Evolutionary conservation across 2,888 invertebrate species (phyloP).

Genomic region (Eulithis prunata): DNA sequence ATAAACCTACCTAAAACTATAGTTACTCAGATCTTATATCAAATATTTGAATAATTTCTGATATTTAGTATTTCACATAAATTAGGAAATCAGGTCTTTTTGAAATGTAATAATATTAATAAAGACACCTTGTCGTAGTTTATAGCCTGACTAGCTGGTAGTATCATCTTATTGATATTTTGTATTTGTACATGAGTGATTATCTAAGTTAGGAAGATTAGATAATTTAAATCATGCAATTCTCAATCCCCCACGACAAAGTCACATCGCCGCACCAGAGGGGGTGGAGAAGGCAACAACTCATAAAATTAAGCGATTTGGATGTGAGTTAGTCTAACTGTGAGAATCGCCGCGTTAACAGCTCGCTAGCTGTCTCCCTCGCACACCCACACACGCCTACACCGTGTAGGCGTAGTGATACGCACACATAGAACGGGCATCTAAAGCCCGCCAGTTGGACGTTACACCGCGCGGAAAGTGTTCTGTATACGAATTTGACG

Average conservation of each 20-base stretch:
- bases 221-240: not conserved
- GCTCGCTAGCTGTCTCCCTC: conserved; percentile 68
- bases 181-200: too few species aligned
- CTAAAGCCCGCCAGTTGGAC: conserved; percentile 50
- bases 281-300: conserved; percentile 85
- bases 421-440: conserved; percentile 30
- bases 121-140: too few species aligned
- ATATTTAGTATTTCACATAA: too few species aligned
- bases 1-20: conserved; percentile 10
- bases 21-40: not conserved
- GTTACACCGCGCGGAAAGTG: conserved; percentile 52
- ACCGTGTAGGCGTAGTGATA: conserved; percentile 40
- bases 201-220: too few species aligned
- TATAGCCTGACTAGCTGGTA: too few species aligned
- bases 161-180: too few species aligned
- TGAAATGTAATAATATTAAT: too few species aligned
- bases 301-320: conserved; percentile 86
- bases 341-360: conserved; percentile 82
- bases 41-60: not conserved
- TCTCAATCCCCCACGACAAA: conserved; percentile 52
- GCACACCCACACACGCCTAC: conserved; percentile 58
- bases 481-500: conserved; percentile 48
- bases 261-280: conserved; percentile 64
- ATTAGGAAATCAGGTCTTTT: too few species aligned
- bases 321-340: conserved; percentile 84